Evolutionary conservation across 2,888 invertebrate species (phyloP).

Genomic region (Xylota sylvarum): DNA sequence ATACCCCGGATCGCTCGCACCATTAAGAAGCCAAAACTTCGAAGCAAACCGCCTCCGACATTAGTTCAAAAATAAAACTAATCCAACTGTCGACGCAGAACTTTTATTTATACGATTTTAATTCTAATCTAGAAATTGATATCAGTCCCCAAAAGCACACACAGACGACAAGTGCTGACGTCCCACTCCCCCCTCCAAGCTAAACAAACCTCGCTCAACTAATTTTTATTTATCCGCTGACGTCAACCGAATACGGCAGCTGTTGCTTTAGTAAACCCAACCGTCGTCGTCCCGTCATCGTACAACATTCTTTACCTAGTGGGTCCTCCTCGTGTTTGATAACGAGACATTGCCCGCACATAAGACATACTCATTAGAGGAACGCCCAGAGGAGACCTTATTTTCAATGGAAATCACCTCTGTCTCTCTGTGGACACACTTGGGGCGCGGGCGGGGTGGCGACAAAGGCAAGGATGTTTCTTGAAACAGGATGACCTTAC

Average conservation of each 20-base stretch:
- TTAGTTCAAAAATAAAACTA: constrained; percentile 6
- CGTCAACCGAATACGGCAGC: constrained; percentile 25
- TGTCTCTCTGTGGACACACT: not conserved
- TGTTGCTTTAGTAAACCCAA: constrained; percentile 15
- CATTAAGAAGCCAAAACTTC: not conserved
- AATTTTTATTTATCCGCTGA: constrained; percentile 33
- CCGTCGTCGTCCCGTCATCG: not conserved
- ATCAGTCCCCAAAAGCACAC: constrained; percentile 5
- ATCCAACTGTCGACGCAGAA: constrained; percentile 16
- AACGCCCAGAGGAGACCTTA: not conserved
- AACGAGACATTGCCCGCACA: constrained; percentile 12
- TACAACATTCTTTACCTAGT: no score
- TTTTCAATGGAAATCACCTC: constrained; percentile 12
- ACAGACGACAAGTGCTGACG: not conserved
- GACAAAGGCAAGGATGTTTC: not conserved
- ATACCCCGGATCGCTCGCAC: not conserved
- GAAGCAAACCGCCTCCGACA: not conserved
- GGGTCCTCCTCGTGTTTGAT: not conserved
- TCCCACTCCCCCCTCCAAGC: not conserved
- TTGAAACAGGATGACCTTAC: constrained; percentile 31
- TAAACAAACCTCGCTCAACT: not conserved
- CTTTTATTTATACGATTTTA: constrained; percentile 11
- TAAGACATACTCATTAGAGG: constrained; percentile 4
- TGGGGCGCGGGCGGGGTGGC: constrained; percentile 4
- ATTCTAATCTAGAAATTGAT: constrained; percentile 13